phyloP scores from a whole-genome alignment of 2,113 vertebrate species.

The Tetrax tetrax region DNA sequence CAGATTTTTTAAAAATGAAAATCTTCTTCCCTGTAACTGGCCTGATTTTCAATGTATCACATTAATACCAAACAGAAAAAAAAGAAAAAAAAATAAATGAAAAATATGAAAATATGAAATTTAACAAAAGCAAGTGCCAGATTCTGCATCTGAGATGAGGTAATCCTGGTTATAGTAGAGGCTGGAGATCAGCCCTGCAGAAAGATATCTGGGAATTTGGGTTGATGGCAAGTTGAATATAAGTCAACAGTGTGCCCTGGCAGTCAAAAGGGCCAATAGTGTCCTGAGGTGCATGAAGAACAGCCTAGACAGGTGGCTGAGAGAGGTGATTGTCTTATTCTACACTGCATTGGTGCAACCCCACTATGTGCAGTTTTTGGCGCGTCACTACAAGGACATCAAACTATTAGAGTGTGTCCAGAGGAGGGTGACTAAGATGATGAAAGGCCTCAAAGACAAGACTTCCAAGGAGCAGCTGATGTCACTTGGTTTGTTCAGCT shows the following conservation, averaged over 20 bases:
- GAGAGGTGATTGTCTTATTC: no score
- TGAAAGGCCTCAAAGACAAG: rapidly evolving
- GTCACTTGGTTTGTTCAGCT: not conserved
- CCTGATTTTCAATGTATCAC: not conserved
- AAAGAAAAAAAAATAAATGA: not conserved
- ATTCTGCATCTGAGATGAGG: not conserved
- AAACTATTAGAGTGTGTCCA: not conserved
- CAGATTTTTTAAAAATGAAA: not conserved
- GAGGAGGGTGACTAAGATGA: not conserved
- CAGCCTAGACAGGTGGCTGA: rapidly evolving
- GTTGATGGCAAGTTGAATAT: not conserved
- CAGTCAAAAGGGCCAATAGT: rapidly evolving
- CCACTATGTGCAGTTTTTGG: not conserved
- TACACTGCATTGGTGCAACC: rapidly evolving
- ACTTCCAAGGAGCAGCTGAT: rapidly evolving
- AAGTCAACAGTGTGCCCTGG: no score
- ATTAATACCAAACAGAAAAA: not conserved
- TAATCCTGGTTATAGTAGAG: not conserved
- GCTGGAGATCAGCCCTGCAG: not conserved
- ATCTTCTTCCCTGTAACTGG: not conserved
- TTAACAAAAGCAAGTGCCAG: not conserved
- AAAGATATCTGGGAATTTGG: not conserved
- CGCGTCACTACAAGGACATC: not conserved
- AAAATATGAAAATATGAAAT: not conserved
- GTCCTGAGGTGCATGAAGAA: not conserved